Evolutionary conservation across 30 jellyfish, hydroid and myxozoan species (phyloP).

Genomic region (Aurelia sp.): DNA sequence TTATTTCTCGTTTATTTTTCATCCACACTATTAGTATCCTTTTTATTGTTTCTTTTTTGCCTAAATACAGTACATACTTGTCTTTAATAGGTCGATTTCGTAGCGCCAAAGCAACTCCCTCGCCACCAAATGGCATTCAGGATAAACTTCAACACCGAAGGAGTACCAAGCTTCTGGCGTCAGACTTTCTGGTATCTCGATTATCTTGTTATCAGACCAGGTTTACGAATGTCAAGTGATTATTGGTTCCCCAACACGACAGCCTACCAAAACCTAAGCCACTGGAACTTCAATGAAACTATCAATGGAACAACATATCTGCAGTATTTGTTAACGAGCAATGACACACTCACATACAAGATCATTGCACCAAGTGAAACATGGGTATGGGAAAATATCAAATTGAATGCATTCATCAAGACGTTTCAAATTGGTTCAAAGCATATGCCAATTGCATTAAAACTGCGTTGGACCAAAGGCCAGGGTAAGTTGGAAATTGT

Average conservation of each 20-base stretch:
- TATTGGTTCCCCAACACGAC: slow-evolving; percentile 33
- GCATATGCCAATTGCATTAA: slow-evolving; percentile 24
- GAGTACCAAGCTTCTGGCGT: slow-evolving; percentile 53
- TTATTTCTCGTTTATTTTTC: no score
- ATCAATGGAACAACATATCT: slow-evolving; percentile 51
- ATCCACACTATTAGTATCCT: no score
- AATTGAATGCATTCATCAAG: slow-evolving; percentile 24
- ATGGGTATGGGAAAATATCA: slow-evolving; percentile 51
- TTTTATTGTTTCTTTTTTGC: no score
- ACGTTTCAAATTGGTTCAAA: slow-evolving; percentile 62
- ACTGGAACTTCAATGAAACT: slow-evolving; percentile 42
- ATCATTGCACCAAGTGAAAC: slow-evolving; percentile 50
- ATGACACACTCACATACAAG: slow-evolving; percentile 47
- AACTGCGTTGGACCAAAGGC: slow-evolving; percentile 38
- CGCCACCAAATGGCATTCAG: slow-evolving; percentile 75
- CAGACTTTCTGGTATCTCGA: slow-evolving; percentile 36
- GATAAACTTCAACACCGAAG: slow-evolving; percentile 58
- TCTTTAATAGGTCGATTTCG: slow-evolving; percentile 37
- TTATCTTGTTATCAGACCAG: slow-evolving; percentile 33
- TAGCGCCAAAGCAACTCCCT: slow-evolving; percentile 66
- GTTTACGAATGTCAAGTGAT: slow-evolving; percentile 45
- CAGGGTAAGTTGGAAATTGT: slow-evolving; percentile 30
- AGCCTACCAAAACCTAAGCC: slow-evolving; percentile 36
- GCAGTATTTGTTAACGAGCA: slow-evolving; percentile 36
- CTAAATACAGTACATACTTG: neutral